Evolutionary conservation across 2,888 invertebrate genomes (phyloP).

Genomic region (Lottia scabra): DNA sequence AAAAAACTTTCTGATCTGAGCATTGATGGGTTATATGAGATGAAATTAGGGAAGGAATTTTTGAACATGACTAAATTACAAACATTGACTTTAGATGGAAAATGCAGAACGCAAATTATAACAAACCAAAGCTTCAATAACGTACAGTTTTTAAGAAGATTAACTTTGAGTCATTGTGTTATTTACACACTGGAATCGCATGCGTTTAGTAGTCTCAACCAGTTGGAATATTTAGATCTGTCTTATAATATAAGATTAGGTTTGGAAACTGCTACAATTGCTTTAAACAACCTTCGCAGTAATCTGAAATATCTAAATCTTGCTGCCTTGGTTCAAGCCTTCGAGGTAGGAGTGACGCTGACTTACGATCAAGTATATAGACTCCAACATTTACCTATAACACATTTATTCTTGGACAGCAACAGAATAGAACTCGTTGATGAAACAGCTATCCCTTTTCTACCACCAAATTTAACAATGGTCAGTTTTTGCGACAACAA

Average conservation of each 20-base stretch:
- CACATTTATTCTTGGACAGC: background rate
- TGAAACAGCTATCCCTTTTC: no score
- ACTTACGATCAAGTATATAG: background rate
- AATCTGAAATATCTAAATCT: no score
- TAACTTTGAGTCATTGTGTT: background rate
- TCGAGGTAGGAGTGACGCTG: background rate
- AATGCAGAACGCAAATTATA: background rate
- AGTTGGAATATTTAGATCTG: constrained; percentile 1
- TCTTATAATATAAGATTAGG: background rate
- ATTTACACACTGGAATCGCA: background rate
- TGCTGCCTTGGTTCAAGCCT: no score
- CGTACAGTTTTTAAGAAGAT: background rate
- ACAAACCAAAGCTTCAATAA: background rate
- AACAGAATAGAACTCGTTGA: constrained; percentile 10
- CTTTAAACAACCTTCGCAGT: background rate
- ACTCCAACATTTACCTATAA: constrained; percentile 4
- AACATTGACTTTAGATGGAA: constrained; percentile 1
- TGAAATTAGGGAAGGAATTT: background rate
- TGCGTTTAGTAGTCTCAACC: background rate
- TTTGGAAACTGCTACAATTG: background rate
- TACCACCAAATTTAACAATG: background rate
- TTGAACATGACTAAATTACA: background rate
- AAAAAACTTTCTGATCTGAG: background rate
- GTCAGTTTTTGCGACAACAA: background rate
- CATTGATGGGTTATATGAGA: background rate